Conservation (phyloP, 2,888 invertebrate genomes). For the Sialis lutaria region DNA sequence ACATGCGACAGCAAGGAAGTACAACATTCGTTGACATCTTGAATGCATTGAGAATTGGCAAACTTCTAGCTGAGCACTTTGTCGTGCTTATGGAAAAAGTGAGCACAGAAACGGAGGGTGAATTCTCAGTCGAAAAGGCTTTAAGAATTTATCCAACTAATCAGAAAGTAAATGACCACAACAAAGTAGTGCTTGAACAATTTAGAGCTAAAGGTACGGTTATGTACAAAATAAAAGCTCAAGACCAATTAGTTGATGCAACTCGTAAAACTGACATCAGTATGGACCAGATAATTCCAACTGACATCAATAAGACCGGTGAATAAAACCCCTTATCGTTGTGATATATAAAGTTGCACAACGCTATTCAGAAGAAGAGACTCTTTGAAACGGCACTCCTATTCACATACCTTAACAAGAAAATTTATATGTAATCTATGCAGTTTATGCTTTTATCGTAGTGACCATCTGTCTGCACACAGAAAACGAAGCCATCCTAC, state of each 20-base stretch:
- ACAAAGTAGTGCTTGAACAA: slow-evolving; percentile 9
- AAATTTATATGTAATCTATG: too few species aligned
- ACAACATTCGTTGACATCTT: slow-evolving; percentile 10
- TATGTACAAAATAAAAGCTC: slow-evolving; percentile 11
- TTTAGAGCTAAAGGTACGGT: slow-evolving; percentile 9
- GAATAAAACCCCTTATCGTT: too few species aligned
- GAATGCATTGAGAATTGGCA: slow-evolving; percentile 11
- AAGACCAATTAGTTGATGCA: slow-evolving; percentile 10
- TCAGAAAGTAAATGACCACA: slow-evolving; percentile 9
- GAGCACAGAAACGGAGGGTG: not conserved
- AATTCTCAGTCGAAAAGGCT: slow-evolving; percentile 6
- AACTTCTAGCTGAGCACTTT: slow-evolving; percentile 8
- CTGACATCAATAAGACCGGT: slow-evolving; percentile 10
- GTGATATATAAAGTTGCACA: too few species aligned
- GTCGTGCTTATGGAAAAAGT: not conserved
- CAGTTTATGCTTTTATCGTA: too few species aligned
- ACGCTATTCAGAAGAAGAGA: too few species aligned
- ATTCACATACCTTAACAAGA: too few species aligned
- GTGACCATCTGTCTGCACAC: too few species aligned
- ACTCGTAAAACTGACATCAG: slow-evolving; percentile 7
- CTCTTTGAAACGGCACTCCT: too few species aligned
- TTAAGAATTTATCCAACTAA: slow-evolving; percentile 11
- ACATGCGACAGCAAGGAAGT: slow-evolving; percentile 9
- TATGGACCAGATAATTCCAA: slow-evolving; percentile 9
- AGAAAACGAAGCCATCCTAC: too few species aligned